Base-by-base conservation (phyloP, 1,140 invertebrate species). In the Campodea augens region DNA sequence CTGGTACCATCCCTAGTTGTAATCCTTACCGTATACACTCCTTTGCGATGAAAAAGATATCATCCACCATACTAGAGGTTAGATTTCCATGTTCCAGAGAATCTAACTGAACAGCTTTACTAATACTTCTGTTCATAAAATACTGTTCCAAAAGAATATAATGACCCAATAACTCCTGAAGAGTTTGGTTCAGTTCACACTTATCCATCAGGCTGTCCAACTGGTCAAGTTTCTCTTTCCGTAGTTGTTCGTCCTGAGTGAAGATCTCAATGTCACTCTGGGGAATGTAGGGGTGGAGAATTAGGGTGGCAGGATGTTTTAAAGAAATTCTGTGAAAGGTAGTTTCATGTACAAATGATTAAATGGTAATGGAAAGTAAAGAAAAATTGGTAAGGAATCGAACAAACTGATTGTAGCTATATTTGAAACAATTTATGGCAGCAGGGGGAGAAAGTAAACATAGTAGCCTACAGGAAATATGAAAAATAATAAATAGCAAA, bases 41-140 rank as follows among this genome's bases (percentile, higher is more conserved):
- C 53, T 90, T 84, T 0, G 97, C 75, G 50, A 99, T 92, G 59
- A 92, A 99, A 62, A 98, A 98, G 2, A 95, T 79, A 68, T 98
- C 92, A 63, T 99, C 95, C 0, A 98, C 80, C 67, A 98, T 80
- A 53, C 84, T 92, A 0, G 91, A 93, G 2, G 78, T 86, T 47
- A 81, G 70, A 41, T 65, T 60, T 48, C 78, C 77, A n/a, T 60
- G 60, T 40, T 61, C 54, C 27, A 79, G 61, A 1, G 67, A 68
- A 55, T 97, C 90, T 71, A 97, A 76, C 46, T 75, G 74, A 36
- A 98, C 74, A 19, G 92, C 93, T 64, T 98, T 98, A 24, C 78
- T 73, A 0, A 97, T 81, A 58, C 89, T 97, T 63, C 98, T 89
- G 52, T 85, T 80, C 71, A 98, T 80, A 59, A 95, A 98, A 65